Evolutionary conservation across 2,113 vertebrate genomes (phyloP).

Genomic region (Tinamus guttatus): DNA sequence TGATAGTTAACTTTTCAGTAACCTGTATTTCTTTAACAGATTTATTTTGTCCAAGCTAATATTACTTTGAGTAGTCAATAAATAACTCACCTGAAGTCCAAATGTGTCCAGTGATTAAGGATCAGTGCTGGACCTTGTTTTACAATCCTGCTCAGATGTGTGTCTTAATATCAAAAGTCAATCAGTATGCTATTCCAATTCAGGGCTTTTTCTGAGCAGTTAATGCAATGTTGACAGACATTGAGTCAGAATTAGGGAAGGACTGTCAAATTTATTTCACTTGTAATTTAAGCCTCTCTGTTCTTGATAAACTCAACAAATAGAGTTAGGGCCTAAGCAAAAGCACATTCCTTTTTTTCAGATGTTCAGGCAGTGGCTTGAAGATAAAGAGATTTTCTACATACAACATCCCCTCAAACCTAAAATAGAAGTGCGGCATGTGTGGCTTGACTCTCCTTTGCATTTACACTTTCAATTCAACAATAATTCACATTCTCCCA

Average conservation of each 20-base stretch:
- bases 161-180: background rate
- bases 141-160: background rate
- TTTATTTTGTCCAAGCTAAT: background rate
- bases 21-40: background rate
- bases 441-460: background rate
- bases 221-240: background rate
- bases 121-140: background rate
- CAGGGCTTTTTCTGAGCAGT: background rate
- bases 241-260: background rate
- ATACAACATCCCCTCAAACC: background rate
- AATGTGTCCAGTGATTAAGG: background rate
- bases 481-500: background rate
- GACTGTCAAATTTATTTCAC: background rate
- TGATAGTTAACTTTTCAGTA: background rate
- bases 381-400: background rate
- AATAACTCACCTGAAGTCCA: background rate
- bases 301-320: slow-evolving; percentile 10
- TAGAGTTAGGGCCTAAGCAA: background rate
- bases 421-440: background rate
- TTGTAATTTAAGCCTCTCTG: background rate
- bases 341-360: background rate
- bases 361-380: background rate
- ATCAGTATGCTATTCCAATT: background rate
- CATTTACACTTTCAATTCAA: background rate
- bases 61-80: background rate